phyloP scores from a whole-genome alignment of 2,888 invertebrate genomes.

The Brassicogethes aeneus region DNA sequence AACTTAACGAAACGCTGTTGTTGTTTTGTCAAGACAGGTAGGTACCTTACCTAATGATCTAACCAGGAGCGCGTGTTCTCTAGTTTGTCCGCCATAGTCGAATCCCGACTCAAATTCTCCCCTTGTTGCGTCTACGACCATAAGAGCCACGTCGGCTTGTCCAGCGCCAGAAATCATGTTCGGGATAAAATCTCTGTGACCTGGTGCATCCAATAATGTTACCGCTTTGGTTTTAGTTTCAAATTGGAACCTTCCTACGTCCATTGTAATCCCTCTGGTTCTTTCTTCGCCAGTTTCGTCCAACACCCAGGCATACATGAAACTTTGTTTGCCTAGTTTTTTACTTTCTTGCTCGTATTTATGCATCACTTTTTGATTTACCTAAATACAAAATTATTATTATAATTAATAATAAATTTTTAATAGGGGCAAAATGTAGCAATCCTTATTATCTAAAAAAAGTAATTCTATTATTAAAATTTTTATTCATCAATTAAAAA shows the following conservation, averaged over 20 bases:
- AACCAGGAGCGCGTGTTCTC: conserved; percentile 93
- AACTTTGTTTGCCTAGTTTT: conserved; percentile 95
- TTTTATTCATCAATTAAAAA: no score
- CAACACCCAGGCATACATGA: conserved; percentile 97
- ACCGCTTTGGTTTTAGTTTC: conserved; percentile 70
- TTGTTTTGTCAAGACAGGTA: no score
- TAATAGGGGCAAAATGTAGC: no score
- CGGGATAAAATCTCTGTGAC: conserved; percentile 98
- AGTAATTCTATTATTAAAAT: no score
- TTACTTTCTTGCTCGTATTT: conserved; percentile 97
- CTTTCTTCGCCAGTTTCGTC: conserved; percentile 98
- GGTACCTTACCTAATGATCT: conserved; percentile 50
- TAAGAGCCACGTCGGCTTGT: conserved; percentile 93
- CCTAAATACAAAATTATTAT: no score
- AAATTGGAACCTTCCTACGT: conserved; percentile 88
- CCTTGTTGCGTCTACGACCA: conserved; percentile 91
- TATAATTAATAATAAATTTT: no score
- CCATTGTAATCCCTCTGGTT: conserved; percentile 96
- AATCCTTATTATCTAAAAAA: no score
- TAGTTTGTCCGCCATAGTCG: conserved; percentile 94
- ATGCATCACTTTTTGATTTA: conserved; percentile 82
- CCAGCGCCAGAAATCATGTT: conserved; percentile 99
- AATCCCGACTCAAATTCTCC: conserved; percentile 99
- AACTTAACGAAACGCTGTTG: no score
- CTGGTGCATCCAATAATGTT: conserved; percentile 86